These are phyloP conservation scores for Dreissena rostriformis DNA, from an alignment of 1,140 invertebrate genomes.

Conservation along the genomic window DNA sequence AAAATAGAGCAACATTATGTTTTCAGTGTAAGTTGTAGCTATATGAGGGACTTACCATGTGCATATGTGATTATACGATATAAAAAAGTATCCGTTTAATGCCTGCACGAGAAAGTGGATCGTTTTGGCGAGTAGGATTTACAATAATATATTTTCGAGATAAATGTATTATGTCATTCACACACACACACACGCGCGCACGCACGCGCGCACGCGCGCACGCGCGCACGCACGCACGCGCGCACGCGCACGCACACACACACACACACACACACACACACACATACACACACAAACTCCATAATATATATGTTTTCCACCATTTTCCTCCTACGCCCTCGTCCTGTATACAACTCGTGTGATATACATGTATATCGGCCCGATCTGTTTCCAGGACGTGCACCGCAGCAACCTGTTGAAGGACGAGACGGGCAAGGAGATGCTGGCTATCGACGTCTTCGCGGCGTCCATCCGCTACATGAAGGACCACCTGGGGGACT, in stretches of 20 bases:
- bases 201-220: no score
- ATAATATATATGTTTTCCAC: not conserved
- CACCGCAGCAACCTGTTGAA: conserved; percentile 12
- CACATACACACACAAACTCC: no score
- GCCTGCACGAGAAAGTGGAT: no score
- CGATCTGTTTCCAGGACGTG: not conserved
- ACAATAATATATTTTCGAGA: no score
- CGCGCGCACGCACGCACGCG: no score
- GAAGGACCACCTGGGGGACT: conserved; percentile 15
- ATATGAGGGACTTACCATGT: not conserved
- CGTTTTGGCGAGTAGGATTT: no score
- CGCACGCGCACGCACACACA: no score
- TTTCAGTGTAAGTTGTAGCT: not conserved
- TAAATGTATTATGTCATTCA: not conserved
- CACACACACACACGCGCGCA: not conserved
- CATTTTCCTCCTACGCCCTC: not conserved
- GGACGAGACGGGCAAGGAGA: conserved; percentile 17
- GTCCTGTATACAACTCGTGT: not conserved
- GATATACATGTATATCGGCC: no score
- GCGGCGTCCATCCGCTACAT: conserved; percentile 28
- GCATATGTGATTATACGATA: not conserved
- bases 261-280: no score
- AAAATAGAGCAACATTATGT: not conserved
- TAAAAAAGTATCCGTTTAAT: not conserved
- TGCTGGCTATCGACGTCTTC: conserved; percentile 36